Evolutionary conservation across 2,797 vertebrate genomes (phyloP), one percentile per base, ranked within the genome.

Genomic region (Loris lydekkerianus): DNA sequence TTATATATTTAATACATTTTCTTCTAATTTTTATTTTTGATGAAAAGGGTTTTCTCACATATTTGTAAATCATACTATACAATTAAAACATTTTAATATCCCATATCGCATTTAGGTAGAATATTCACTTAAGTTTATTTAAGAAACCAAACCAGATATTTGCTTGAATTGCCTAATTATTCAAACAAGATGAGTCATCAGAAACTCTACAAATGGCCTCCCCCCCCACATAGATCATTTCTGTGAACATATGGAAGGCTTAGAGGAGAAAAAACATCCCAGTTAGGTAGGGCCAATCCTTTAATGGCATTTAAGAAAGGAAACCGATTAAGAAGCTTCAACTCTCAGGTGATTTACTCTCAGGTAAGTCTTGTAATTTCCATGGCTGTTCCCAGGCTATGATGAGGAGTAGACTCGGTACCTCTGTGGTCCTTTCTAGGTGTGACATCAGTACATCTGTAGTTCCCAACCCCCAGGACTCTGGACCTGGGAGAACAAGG

Each of bases 41-140:
- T 31, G 18, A 4, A 21, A 14, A 49, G 58, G 14, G 40, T 76
- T 92, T 76, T 37, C 70, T 72, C 37, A 70, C 3, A 3, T 21
- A 11, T 93, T 93, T 93, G 6, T 82, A 91, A 78, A 58, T 78
- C 27, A 49, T 88, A 76, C 6, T 67, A 40, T 88, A 27, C 9
- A 56, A 31, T 82, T 43, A 49, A 83, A 87, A 31, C 13, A 78
- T 84, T 88, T 94, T 76, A 73, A 56, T 31, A 72, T 80, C 43
- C 37, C 31, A 82, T 46, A 76, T 49, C n/a, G 95, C 73, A 83
- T 61, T 93, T 81, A 89, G 25, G 46, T 81, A 84, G n/a, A 40
- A 67, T 60, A 78, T 27, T 88, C 61, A 95, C 25, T 34, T 73
- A 77, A 11, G n/a, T 69, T 93, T 95, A 63, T 83, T 93, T 75